Base-by-base conservation (phyloP, 2,797 vertebrate species). In the Bradypodion ventrale region DNA sequence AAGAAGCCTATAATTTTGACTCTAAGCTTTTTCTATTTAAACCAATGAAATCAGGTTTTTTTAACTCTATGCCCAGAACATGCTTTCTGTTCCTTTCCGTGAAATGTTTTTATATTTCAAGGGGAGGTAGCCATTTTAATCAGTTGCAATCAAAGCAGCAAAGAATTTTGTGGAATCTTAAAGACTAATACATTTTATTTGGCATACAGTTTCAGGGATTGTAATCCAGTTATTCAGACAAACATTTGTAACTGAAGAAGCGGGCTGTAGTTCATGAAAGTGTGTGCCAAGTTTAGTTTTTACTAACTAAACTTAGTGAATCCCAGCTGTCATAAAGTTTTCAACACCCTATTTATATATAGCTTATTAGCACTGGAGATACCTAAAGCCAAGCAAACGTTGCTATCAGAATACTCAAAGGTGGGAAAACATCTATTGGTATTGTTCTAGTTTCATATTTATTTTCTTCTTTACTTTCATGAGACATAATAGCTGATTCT, bases 391-490 rank as follows among this genome's bases (percentile, higher is more conserved):
- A 60, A 74, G 35, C 60, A 75, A 56, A 79, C 79, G 46, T 16
- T 79, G 65, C 21, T 42, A 37, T 46, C 72, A 69, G 19, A 62
- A 21, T 42, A 66, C 60, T 66, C 74, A 80, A 74, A 74, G 27
- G 8, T 74, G 69, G 63, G n/a, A 40, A 79, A 85, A 27, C 78
- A 65, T 49, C 70, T 65, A 37, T 56, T 35, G 74, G 25, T 73
- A 74, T 32, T 56, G 69, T 15, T 78, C 75, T 49, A 62, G 37
- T 72, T 84, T 78, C 52, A 21, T 84, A 37, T 84, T 84, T 77
- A 65, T 37, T 83, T 69, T 68, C 7, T 35, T 75, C 32, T 46
- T 70, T 56, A 72, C 56, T 23, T 52, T 78, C 32, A 49, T 9
- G 8, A 75, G 60, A 52, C 16, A 65, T 37, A 23, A 29, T 74